These are phyloP conservation scores for Trypoxylon attenuatum DNA, from an alignment of 2,888 invertebrate species.

Conservation along the genomic window DNA sequence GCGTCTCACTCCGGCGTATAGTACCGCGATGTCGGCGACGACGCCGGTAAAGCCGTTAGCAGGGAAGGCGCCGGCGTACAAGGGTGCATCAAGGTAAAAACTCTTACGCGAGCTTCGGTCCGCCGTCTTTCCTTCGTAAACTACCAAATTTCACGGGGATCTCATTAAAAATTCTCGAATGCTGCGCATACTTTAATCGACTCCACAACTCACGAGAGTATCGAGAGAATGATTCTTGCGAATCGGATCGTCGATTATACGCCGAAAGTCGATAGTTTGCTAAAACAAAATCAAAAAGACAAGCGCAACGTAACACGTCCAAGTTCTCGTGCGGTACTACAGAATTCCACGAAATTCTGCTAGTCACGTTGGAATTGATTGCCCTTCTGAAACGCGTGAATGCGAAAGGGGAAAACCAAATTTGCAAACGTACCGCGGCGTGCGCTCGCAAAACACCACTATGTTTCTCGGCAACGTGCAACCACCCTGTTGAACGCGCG, in stretches of 20 bases:
- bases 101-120: slow-evolving; percentile 7
- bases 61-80: slow-evolving; percentile 33
- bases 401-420: not conserved
- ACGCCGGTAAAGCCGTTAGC: slow-evolving; percentile 14
- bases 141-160: not conserved
- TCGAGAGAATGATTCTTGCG: not conserved
- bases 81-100: slow-evolving; percentile 23
- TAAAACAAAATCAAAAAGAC: too few species aligned
- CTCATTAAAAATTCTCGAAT: slow-evolving; percentile 17
- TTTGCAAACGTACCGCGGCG: not conserved
- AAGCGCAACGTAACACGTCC: too few species aligned
- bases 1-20: slow-evolving; percentile 31
- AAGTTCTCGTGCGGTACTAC: too few species aligned
- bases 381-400: not conserved
- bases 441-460: slow-evolving; percentile 43
- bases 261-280: too few species aligned
- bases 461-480: slow-evolving; percentile 52
- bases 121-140: not conserved
- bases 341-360: too few species aligned
- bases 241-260: too few species aligned
- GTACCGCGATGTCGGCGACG: slow-evolving; percentile 5
- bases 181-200: too few species aligned
- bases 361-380: too few species aligned
- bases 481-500: slow-evolving; percentile 60
- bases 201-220: too few species aligned